Conservation (phyloP, 2,113 vertebrate species). For the Callopanchax toddi region DNA sequence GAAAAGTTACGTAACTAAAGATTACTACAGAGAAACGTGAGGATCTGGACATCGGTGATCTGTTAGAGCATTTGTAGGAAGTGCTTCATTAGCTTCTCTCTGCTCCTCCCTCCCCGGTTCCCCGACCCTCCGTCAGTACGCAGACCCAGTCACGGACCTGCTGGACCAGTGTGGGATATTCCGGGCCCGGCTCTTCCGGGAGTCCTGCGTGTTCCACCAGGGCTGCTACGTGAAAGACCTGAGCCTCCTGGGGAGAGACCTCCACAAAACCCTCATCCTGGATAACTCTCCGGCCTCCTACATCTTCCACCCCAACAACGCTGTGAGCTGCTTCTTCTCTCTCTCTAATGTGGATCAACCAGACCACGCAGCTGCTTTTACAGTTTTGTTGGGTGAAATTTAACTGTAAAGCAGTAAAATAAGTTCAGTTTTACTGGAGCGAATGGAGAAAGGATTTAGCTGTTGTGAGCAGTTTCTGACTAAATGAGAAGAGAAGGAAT, state of each 20-base stretch:
- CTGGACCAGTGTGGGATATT: constrained; percentile 87
- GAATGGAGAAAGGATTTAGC: too few species aligned
- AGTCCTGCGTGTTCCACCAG: constrained; percentile 93
- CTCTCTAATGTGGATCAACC: too few species aligned
- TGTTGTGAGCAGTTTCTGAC: too few species aligned
- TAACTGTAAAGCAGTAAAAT: too few species aligned
- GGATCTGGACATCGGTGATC: background rate
- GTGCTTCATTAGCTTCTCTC: constrained; percentile 25
- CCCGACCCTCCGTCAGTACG: constrained; percentile 76
- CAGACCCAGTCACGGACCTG: constrained; percentile 89
- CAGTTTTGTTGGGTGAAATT: too few species aligned
- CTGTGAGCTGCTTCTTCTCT: too few species aligned
- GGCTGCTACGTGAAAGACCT: constrained; percentile 92
- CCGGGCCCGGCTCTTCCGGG: constrained; percentile 86
- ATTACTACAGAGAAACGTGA: background rate
- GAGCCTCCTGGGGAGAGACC: constrained; percentile 86
- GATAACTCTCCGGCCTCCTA: constrained; percentile 92
- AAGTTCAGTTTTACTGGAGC: too few species aligned
- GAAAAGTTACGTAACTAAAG: background rate
- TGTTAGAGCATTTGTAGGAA: background rate
- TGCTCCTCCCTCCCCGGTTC: background rate
- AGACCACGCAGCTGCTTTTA: too few species aligned
- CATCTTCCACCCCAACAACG: constrained; percentile 92
- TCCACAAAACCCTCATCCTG: constrained; percentile 87
- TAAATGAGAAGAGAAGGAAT: too few species aligned